Percentiles rank a stretch among this genome's conserved stretches.
Evolutionary conservation across 2,797 vertebrate species (phyloP).

Genomic region (Acipenser oxyrinchus): DNA sequence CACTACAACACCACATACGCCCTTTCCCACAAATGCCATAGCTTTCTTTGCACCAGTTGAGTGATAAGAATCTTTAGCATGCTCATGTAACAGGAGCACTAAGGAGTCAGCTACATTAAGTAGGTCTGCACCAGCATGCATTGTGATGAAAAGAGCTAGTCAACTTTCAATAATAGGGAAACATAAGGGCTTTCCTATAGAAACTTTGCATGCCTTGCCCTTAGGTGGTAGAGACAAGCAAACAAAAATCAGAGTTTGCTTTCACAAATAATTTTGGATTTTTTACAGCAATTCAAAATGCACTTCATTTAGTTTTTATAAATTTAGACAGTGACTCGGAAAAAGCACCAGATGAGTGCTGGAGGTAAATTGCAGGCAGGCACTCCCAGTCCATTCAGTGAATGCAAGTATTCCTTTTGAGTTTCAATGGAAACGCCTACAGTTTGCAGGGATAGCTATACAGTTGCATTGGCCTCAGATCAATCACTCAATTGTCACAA

Average conservation of each 20-base stretch:
- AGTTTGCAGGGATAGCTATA: neutral
- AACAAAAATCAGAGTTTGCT: too few species aligned
- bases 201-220: too few species aligned
- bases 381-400: neutral
- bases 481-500: neutral
- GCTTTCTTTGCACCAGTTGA: too few species aligned
- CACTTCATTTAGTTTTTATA: too few species aligned
- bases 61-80: too few species aligned
- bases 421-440: neutral
- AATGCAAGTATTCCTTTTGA: neutral
- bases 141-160: slow-evolving; percentile 1
- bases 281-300: too few species aligned
- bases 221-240: too few species aligned
- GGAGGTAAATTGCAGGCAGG: neutral
- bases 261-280: too few species aligned
- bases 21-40: too few species aligned
- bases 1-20: too few species aligned
- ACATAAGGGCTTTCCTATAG: neutral
- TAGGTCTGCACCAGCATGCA: neutral
- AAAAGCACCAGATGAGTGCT: neutral
- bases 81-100: too few species aligned
- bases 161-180: neutral
- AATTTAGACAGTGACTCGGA: too few species aligned
- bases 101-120: neutral
- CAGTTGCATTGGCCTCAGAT: neutral